Base-by-base conservation (phyloP, 2,797 vertebrate species). In the Erithacus rubecula region DNA sequence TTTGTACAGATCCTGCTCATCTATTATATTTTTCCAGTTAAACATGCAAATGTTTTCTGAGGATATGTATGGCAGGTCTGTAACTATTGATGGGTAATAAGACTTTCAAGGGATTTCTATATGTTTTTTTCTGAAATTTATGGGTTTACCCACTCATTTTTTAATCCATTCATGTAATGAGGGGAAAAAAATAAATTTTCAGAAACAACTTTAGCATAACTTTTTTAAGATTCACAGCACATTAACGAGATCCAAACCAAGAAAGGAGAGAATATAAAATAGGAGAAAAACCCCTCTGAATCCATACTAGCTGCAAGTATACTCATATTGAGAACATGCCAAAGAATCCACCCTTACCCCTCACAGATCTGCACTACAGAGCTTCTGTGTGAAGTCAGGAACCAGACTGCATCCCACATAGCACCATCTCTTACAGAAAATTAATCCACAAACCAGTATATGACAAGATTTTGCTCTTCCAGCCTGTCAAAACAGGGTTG, bases 121-220 rank as follows among this genome's bases (percentile, higher is more conserved):
- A 10, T 20, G 4, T 77, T 63, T 78, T 77, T 76, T 58, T 29
- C 60, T 75, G 63, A 72, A 79, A 55, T 44, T 49, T 13, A 2
- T 22, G 3, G 5, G 78, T 83, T 81, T 69, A 39, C 5, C 1
- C 2, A 27, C 5, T 18, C 30, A 19, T 55, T 88, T 94, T 93
- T 75, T 58, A 23, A 77, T 30, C 14, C 29, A 9, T 34, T 60
- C 12, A 7, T 8, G 3, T 26, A 44, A 1, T 13, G 29, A 11
- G 26, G 10, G 5, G 4, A 15, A n/a, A 43, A 19, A 70, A 10
- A 0, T 7, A 34, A 20, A 5, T 11, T 47, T 5, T 4, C 15
- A 87, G 46, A n/a, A 92, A 46, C 17, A 59, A 34, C 6, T 8
- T 19, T 26, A 26, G 2, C 20, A 4, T 64, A 59, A 60, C 2